Conservation (phyloP, 2,888 invertebrate species). For the Hypomecis punctinalis region DNA sequence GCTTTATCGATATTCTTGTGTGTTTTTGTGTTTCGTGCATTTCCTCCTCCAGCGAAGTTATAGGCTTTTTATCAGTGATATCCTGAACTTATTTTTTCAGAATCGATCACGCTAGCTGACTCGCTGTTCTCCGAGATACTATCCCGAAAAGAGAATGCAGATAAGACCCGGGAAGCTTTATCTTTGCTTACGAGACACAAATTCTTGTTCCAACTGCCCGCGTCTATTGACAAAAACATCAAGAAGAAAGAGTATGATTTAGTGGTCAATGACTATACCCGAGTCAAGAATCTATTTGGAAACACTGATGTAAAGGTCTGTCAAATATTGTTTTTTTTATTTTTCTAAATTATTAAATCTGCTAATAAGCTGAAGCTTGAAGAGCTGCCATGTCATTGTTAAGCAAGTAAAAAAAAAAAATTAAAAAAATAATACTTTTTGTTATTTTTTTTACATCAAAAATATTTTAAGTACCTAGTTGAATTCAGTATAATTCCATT, state of each 20-base stretch:
- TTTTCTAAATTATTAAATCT: too few relatives aligned
- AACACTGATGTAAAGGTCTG: slow-evolving; percentile 94
- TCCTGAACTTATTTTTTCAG: slow-evolving; percentile 70
- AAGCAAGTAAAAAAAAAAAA: too few relatives aligned
- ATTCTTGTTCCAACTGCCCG: slow-evolving; percentile 97
- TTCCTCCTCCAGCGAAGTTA: too few relatives aligned
- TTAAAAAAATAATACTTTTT: too few relatives aligned
- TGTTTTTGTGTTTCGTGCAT: too few relatives aligned
- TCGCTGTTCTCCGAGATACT: slow-evolving; percentile 97
- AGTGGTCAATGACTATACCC: slow-evolving; percentile 98
- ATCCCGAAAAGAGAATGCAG: slow-evolving; percentile 96
- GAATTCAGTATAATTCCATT: too few relatives aligned
- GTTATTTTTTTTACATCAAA: too few relatives aligned
- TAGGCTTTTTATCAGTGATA: neutral
- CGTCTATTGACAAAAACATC: slow-evolving; percentile 96
- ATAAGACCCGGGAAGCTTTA: slow-evolving; percentile 97
- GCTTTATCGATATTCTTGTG: too few relatives aligned
- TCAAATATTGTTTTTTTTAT: too few relatives aligned
- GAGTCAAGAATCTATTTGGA: slow-evolving; percentile 97
- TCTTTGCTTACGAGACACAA: slow-evolving; percentile 96
- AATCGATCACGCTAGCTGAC: slow-evolving; percentile 96
- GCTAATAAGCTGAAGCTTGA: too few relatives aligned
- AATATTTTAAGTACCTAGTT: too few relatives aligned
- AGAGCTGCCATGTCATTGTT: too few relatives aligned
- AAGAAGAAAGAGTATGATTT: slow-evolving; percentile 97